Evolutionary conservation across 2,797 vertebrate species (phyloP).

Genomic region (Meriones psammophilus): DNA sequence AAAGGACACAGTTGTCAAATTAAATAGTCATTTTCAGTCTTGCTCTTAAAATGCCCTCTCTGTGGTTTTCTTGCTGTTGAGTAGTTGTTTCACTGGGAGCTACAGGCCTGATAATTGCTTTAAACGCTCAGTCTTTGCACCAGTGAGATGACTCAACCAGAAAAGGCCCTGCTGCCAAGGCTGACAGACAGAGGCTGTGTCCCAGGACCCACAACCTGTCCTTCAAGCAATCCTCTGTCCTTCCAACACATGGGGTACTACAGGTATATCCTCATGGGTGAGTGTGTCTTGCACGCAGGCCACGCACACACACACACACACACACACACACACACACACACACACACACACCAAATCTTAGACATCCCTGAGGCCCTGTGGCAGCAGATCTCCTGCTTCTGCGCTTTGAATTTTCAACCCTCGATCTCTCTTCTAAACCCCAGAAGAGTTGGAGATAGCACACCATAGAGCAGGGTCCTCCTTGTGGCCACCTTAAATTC

Average conservation of each 20-base stretch:
- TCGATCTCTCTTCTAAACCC: not conserved
- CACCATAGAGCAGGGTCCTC: too few relatives aligned
- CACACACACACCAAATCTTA: not conserved
- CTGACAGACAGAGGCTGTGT: not conserved
- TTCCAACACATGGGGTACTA: not conserved
- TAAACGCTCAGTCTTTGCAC: not conserved
- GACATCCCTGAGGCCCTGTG: not conserved
- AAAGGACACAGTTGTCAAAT: not conserved
- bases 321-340: not conserved
- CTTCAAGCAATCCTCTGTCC: not conserved
- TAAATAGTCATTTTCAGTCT: not conserved
- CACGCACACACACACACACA: not conserved
- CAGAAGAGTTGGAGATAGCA: not conserved
- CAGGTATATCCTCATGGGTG: not conserved
- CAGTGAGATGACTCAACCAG: not conserved
- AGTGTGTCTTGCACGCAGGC: too few relatives aligned
- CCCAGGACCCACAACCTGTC: not conserved
- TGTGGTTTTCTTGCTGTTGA: not conserved
- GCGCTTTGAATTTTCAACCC: not conserved
- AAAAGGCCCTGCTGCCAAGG: not conserved
- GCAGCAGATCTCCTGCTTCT: not conserved
- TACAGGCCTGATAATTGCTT: not conserved
- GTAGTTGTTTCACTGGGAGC: not conserved
- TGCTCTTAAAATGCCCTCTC: not conserved
- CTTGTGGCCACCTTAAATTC: not conserved